Evolutionary conservation across 2,797 vertebrate genomes (phyloP).

Genomic region (Glyptemys insculpta): DNA sequence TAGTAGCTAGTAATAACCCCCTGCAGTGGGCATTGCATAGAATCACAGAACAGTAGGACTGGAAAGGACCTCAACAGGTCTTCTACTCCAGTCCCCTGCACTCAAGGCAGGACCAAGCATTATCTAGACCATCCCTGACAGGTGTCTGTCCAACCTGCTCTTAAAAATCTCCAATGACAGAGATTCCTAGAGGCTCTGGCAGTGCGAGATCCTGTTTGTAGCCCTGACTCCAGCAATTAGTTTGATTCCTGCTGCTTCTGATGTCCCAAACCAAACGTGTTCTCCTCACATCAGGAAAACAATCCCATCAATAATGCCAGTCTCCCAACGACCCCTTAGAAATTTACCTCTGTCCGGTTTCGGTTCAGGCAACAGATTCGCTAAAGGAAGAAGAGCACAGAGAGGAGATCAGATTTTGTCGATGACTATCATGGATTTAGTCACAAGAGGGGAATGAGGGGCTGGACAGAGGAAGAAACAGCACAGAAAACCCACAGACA

Average conservation of each 20-base stretch:
- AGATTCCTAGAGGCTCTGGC: background rate
- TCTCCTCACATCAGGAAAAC: background rate
- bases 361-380: background rate
- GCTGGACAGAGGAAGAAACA: background rate
- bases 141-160: background rate
- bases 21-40: background rate
- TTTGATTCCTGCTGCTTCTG: background rate
- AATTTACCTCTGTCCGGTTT: background rate
- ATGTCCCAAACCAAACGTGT: background rate
- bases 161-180: background rate
- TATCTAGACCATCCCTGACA: background rate
- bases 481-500: background rate
- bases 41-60: background rate
- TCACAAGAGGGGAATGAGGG: background rate
- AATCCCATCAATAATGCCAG: background rate
- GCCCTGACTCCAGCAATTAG: background rate
- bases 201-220: background rate
- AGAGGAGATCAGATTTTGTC: background rate
- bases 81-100: too few species aligned
- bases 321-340: background rate
- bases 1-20: background rate
- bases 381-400: background rate
- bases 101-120: background rate
- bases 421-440: background rate
- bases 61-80: background rate